Conservation (phyloP, 2,113 vertebrate species). For the Thomomys bottae region DNA sequence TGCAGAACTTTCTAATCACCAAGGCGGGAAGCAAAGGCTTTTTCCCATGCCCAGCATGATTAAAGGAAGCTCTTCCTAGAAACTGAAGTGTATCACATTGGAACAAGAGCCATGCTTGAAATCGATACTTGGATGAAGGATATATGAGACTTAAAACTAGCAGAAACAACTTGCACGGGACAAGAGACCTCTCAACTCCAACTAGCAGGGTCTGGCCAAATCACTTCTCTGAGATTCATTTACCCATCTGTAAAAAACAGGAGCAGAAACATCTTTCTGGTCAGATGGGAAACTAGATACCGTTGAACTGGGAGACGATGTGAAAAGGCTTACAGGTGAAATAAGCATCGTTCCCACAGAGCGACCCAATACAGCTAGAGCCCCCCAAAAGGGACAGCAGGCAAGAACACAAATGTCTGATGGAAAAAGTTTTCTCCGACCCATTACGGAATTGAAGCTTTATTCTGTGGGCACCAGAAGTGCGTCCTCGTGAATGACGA, state of each 20-base stretch:
- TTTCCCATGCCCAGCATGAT: neutral
- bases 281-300: neutral
- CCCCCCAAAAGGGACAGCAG: neutral
- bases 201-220: neutral
- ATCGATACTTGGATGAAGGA: neutral
- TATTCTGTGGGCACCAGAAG: too few species aligned
- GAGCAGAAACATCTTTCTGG: neutral
- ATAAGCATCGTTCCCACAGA: neutral
- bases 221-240: neutral
- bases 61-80: neutral
- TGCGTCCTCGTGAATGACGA: neutral
- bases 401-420: neutral
- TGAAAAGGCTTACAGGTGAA: neutral
- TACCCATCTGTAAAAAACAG: neutral
- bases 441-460: neutral
- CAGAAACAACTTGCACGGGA: neutral
- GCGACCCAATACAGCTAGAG: fast-evolving
- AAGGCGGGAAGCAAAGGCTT: neutral
- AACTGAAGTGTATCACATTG: neutral
- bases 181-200: neutral
- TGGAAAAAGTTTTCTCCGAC: neutral
- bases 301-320: neutral
- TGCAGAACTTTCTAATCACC: constrained; percentile 39
- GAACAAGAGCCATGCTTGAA: neutral
- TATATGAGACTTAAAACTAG: neutral